These are phyloP conservation scores for Notarius lentiginosus DNA, from an alignment of 2,113 vertebrate genomes.

Conservation along the genomic window DNA sequence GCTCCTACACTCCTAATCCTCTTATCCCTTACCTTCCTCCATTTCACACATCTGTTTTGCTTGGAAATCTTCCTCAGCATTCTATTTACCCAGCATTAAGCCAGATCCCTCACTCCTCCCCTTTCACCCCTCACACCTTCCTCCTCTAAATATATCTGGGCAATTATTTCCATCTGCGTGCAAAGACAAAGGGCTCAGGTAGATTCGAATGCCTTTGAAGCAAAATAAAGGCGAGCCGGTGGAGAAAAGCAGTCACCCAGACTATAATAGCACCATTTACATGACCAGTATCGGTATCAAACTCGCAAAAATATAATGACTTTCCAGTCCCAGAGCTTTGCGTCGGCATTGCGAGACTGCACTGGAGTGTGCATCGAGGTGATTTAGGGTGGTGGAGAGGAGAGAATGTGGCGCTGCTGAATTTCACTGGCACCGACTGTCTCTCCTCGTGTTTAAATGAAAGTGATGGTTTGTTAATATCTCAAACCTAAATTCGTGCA, in stretches of 20 bases:
- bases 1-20: constrained; percentile 55
- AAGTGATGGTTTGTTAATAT: constrained; percentile 17
- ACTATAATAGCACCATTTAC: background rate
- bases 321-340: constrained; percentile 34
- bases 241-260: background rate
- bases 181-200: constrained; percentile 55
- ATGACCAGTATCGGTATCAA: background rate
- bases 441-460: constrained; percentile 1
- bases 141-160: constrained; percentile 45
- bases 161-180: constrained; percentile 64
- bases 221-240: constrained; percentile 22
- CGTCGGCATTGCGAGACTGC: constrained; percentile 20
- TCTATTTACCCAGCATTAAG: constrained; percentile 37
- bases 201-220: constrained; percentile 45
- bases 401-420: background rate
- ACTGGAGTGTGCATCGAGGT: background rate
- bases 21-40: constrained; percentile 58
- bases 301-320: background rate
- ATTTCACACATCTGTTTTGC: constrained; percentile 68
- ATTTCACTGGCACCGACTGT: background rate
- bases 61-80: constrained; percentile 48
- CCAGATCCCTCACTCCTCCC: constrained; percentile 23
- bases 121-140: constrained; percentile 43
- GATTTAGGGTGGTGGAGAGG: background rate
- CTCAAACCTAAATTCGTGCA: constrained; percentile 38